Base-by-base conservation (phyloP, 1,140 invertebrate species). In the Rhagoletis zephyria region DNA sequence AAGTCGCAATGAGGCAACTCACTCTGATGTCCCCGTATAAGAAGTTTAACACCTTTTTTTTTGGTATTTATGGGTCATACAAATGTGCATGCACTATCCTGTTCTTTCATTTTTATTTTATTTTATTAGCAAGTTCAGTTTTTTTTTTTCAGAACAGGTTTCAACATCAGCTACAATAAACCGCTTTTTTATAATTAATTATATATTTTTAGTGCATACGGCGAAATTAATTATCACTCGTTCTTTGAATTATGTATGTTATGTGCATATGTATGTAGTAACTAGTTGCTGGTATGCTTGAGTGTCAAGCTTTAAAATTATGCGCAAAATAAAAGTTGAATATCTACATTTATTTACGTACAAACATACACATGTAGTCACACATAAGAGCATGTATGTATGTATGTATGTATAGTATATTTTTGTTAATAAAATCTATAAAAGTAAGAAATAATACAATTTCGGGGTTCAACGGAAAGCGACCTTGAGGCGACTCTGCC, bases 381-480 rank as follows among this genome's bases (percentile, higher is more conserved):
- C 10, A 10, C 30, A 9, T 65, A 30, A 19, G 64, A 4, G 10
- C 64, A 7, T 7, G 9, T 1, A 14, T 19, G 19, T n/a, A n/a
- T 65, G 3, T 19, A 40, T n/a, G n/a, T 30, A 30, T 30, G 30
- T 30, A 30, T 30, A 42, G 19, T 7, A 42, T 12, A 14, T 56
- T 30, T 30, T 30, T 30, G 30, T 30, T 0, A 0, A 30, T 30
- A 30, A 30, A 56, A 5, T 56, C 5, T 56, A 56, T 2, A 12
- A 40, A 7, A 14, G 30, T 70, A 42, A 70, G 65, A 65, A 65
- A 65, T 65, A 65, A 65, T 65, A 40, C 65, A 70, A 70, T 70
- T 70, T 45, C 42, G 42, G 65, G 42, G 40, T 45, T 70, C 40
- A 70, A 70, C 40, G 40, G 40, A 14, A 14, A 5, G 67, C 42